phyloP scores from a whole-genome alignment of 2,797 vertebrate species.

The Onychomys leucogaster region DNA sequence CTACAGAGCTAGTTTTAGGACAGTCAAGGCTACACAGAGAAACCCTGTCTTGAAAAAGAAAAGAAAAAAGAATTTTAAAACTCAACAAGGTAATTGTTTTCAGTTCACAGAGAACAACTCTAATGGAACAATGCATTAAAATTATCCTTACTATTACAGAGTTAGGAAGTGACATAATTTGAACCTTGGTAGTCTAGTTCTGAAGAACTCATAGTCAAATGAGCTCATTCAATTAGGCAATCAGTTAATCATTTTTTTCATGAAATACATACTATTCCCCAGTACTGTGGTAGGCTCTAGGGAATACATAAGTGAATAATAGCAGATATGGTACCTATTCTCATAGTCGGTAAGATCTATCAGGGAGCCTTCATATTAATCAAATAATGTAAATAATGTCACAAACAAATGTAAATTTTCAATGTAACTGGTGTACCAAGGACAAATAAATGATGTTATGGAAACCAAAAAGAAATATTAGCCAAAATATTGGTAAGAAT shows the following conservation, averaged over 20 bases:
- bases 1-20: neutral
- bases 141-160: neutral
- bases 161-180: constrained; percentile 41
- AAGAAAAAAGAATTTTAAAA: neutral
- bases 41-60: neutral
- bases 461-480: neutral
- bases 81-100: constrained; percentile 7
- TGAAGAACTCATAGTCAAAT: neutral
- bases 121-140: neutral
- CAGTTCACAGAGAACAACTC: constrained; percentile 12
- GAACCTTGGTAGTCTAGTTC: neutral
- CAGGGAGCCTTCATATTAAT: neutral
- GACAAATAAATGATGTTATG: neutral
- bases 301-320: neutral
- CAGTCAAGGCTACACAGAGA: neutral
- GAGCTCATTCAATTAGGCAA: constrained; percentile 33
- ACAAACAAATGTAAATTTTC: constrained; percentile 26
- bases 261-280: neutral
- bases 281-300: neutral
- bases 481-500: neutral
- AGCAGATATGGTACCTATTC: neutral
- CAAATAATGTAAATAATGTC: constrained; percentile 33
- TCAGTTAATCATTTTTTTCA: constrained; percentile 30
- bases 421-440: neutral
- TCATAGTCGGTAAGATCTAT: neutral